Evolutionary conservation across 2,888 invertebrate species (phyloP).

Genomic region (Catocala nupta): DNA sequence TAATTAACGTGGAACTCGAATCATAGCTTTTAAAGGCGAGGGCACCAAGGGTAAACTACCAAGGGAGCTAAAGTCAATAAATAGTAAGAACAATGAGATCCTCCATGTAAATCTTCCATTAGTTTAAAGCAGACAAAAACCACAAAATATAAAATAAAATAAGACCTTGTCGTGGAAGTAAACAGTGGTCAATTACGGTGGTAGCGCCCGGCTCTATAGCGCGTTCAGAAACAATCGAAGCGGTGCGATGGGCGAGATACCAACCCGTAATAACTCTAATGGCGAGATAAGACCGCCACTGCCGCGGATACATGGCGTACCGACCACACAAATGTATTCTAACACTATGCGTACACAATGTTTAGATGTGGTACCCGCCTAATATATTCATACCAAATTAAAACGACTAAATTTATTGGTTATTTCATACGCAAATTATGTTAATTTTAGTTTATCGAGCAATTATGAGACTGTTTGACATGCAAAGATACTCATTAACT

Average conservation of each 20-base stretch:
- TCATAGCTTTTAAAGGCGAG: neutral
- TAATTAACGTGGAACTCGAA: slow-evolving; percentile 1
- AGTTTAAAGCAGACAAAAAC: slow-evolving; percentile 59
- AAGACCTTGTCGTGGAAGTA: slow-evolving; percentile 80
- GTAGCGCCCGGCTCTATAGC: slow-evolving; percentile 79
- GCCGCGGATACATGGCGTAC: slow-evolving; percentile 72
- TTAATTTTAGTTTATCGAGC: neutral
- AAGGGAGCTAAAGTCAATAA: no score
- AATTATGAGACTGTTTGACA: neutral
- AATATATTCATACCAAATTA: slow-evolving; percentile 9
- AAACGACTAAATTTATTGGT: neutral
- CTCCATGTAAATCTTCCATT: neutral
- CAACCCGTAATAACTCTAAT: slow-evolving; percentile 85
- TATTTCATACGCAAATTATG: slow-evolving; percentile 3
- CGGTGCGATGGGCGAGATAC: slow-evolving; percentile 86
- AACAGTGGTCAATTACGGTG: slow-evolving; percentile 86
- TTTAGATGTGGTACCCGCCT: slow-evolving; percentile 68
- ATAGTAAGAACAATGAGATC: neutral
- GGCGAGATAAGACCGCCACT: slow-evolving; percentile 83
- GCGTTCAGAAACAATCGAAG: slow-evolving; percentile 85
- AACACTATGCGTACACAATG: slow-evolving; percentile 67
- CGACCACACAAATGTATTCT: slow-evolving; percentile 62
- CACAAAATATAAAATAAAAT: slow-evolving; percentile 77
- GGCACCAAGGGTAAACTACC: no score
- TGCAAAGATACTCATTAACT: neutral